A percentile compares a stretch with the other conserved stretches of the same genome.
Evolutionary conservation across 2,888 invertebrate species (phyloP).

Genomic region (Ornithoptera alexandrae): DNA sequence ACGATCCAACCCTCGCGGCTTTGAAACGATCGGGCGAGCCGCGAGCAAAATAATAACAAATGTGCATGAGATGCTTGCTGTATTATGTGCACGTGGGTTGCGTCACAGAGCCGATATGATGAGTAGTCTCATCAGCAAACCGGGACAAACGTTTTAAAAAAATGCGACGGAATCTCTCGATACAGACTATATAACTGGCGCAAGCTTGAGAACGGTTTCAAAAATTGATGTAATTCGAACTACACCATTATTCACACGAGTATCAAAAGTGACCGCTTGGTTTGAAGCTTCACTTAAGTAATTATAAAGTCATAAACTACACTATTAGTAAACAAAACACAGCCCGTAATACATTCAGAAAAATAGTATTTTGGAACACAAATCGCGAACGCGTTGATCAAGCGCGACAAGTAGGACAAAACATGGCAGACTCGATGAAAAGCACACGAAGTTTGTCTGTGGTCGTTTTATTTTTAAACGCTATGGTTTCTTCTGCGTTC

Average conservation of each 20-base stretch:
- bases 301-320: slow-evolving; percentile 60
- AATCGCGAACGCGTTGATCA: slow-evolving; percentile 75
- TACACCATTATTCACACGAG: slow-evolving; percentile 64
- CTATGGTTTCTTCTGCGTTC: slow-evolving; percentile 40
- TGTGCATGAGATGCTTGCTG: slow-evolving; percentile 80
- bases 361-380: slow-evolving; percentile 68
- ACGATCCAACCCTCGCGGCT: slow-evolving; percentile 56
- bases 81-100: slow-evolving; percentile 78
- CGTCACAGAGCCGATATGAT: slow-evolving; percentile 63
- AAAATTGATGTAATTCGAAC: slow-evolving; percentile 68
- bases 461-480: slow-evolving; percentile 66
- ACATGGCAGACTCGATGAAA: slow-evolving; percentile 78
- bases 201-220: slow-evolving; percentile 61
- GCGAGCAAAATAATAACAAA: slow-evolving; percentile 87
- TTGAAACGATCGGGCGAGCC: slow-evolving; percentile 83
- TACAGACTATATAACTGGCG: slow-evolving; percentile 46
- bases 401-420: slow-evolving; percentile 81
- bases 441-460: slow-evolving; percentile 72
- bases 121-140: slow-evolving; percentile 51
- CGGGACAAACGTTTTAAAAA: slow-evolving; percentile 48
- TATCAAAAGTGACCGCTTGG: slow-evolving; percentile 56
- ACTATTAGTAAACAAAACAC: slow-evolving; percentile 77
- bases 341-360: slow-evolving; percentile 71
- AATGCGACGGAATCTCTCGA: slow-evolving; percentile 55
- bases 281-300: slow-evolving; percentile 53